Conservation (phyloP, 1,140 invertebrate species). For the Eciton burchellii region DNA sequence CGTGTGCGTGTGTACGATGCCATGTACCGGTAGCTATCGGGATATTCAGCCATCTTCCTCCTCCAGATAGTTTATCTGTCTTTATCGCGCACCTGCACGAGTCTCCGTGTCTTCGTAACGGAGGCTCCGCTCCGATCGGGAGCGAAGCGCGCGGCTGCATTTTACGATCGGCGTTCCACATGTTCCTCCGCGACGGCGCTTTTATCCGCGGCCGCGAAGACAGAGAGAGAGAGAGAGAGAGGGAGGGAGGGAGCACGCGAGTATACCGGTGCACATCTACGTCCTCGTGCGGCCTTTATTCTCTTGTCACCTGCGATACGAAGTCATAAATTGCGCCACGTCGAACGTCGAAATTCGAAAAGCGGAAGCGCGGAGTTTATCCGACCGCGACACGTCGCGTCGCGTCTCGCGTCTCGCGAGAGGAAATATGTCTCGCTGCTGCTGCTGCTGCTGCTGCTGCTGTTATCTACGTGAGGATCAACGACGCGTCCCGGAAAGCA, state of each 20-base stretch:
- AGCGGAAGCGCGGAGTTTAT: slow-evolving; percentile 31
- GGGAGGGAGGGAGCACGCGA: too few relatives aligned
- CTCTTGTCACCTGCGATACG: slow-evolving; percentile 36
- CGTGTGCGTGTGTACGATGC: too few relatives aligned
- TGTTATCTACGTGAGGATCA: not conserved
- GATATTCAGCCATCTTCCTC: not conserved
- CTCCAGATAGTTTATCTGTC: not conserved
- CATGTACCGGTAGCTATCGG: not conserved
- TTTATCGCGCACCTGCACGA: not conserved
- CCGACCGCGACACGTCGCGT: slow-evolving; percentile 31
- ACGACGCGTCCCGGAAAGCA: not conserved
- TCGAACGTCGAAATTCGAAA: slow-evolving; percentile 34
- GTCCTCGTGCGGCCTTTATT: slow-evolving; percentile 5
- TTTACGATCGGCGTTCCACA: slow-evolving; percentile 32
- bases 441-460: too few relatives aligned
- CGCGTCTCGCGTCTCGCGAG: not conserved
- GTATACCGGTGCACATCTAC: slow-evolving; percentile 4
- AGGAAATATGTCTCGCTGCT: slow-evolving; percentile 10
- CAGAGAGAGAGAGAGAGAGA: too few relatives aligned
- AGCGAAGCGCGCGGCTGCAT: slow-evolving; percentile 23
- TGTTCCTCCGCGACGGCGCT: not conserved
- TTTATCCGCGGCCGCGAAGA: slow-evolving; percentile 8
- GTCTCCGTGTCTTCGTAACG: not conserved
- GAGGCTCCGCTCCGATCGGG: slow-evolving; percentile 19
- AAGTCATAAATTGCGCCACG: slow-evolving; percentile 51